Percentiles rank a stretch among this genome's conserved stretches.
These are phyloP conservation scores for Scylla paramamosain DNA, from an alignment of 1,140 invertebrate species.

Conservation along the genomic window DNA sequence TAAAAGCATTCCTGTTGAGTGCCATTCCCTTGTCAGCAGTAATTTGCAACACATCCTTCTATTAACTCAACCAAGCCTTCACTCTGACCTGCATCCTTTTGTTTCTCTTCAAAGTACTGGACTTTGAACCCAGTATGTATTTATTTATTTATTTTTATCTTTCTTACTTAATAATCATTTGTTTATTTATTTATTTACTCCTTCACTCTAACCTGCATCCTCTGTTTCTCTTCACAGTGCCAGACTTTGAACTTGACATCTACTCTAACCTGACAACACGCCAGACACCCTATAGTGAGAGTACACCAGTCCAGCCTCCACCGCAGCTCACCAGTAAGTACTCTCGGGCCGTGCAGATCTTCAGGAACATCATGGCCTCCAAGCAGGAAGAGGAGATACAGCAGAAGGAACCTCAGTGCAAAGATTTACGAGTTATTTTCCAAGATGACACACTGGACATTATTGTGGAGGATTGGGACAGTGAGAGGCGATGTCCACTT, in stretches of 20 bases:
- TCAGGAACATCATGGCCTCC: conserved; percentile 59
- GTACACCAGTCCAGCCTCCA: not conserved
- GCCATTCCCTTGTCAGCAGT: no score
- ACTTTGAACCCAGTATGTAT: no score
- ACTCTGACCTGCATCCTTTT: no score
- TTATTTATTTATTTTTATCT: no score
- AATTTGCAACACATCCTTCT: no score
- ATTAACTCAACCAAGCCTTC: no score
- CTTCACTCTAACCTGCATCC: not conserved
- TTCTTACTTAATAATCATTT: no score
- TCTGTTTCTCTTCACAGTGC: conserved; percentile 36
- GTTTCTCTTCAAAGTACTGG: no score
- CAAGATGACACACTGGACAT: conserved; percentile 50
- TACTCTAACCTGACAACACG: conserved; percentile 29
- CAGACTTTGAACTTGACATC: conserved; percentile 52
- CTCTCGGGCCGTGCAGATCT: conserved; percentile 66
- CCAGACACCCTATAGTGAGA: conserved; percentile 39
- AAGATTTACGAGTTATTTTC: conserved; percentile 36
- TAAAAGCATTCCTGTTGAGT: no score
- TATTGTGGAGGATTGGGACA: conserved; percentile 69
- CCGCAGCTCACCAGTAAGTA: conserved; percentile 66
- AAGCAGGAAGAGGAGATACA: conserved; percentile 34
- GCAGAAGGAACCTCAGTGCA: conserved; percentile 35
- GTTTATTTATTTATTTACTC: no score
- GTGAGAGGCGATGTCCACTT: conserved; percentile 28